Conservation (phyloP, 2,888 invertebrate species). For the Andrena bucephala region DNA sequence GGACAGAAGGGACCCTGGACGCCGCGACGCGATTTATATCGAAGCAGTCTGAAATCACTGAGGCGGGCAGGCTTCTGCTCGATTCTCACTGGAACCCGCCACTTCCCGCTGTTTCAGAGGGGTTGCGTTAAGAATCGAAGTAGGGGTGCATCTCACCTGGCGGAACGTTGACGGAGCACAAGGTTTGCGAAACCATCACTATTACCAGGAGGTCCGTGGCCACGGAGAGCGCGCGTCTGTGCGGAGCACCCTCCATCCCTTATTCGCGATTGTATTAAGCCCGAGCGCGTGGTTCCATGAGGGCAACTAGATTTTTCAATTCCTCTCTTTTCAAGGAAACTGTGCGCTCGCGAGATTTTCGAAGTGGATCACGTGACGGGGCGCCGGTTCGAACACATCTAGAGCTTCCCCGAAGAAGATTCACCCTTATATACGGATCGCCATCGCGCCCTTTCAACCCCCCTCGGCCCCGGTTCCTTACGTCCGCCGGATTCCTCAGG, state of each 20-base stretch:
- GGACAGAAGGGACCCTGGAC: constrained; percentile 14
- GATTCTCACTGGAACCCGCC: too few relatives aligned
- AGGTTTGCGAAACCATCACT: constrained; percentile 31
- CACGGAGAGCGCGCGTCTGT: constrained; percentile 32
- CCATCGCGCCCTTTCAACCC: constrained; percentile 45
- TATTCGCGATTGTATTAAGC: constrained; percentile 11
- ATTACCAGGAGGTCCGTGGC: constrained; percentile 39
- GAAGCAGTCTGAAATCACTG: not conserved
- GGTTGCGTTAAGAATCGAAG: not conserved
- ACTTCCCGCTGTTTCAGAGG: too few relatives aligned
- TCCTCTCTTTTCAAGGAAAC: not conserved
- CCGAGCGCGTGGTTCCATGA: too few relatives aligned
- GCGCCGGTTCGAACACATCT: constrained; percentile 74
- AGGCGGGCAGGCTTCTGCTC: too few relatives aligned
- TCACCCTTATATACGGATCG: constrained; percentile 79
- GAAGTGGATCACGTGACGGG: constrained; percentile 57
- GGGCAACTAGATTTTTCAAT: too few relatives aligned
- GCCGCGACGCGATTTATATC: not conserved
- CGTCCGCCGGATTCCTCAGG: not conserved
- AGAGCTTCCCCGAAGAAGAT: constrained; percentile 74
- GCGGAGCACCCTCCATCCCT: constrained; percentile 28
- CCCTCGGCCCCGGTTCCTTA: not conserved
- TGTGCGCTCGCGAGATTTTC: not conserved
- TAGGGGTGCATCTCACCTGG: constrained; percentile 52
- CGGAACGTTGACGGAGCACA: constrained; percentile 39